phyloP scores from a whole-genome alignment of 2,797 vertebrate genomes.

The Botia almorhae region DNA sequence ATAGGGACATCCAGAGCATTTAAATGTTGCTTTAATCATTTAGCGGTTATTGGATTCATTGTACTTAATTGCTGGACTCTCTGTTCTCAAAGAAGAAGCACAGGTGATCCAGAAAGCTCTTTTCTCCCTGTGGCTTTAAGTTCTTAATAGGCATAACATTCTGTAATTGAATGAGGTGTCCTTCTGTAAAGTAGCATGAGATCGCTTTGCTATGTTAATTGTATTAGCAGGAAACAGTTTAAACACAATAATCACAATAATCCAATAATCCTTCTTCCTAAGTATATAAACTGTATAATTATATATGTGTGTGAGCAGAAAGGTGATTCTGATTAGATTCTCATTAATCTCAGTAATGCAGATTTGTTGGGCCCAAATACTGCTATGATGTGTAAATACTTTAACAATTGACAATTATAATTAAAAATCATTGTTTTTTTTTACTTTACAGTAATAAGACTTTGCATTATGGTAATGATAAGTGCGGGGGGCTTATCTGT shows the following conservation, averaged over 20 bases:
- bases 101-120: not conserved
- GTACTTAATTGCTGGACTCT: slow-evolving; percentile 17
- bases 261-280: not conserved
- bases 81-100: slow-evolving; percentile 20
- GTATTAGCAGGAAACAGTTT: slow-evolving; percentile 3
- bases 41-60: slow-evolving; percentile 15
- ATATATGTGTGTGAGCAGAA: slow-evolving; percentile 6
- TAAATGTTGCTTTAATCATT: slow-evolving; percentile 14
- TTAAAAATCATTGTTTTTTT: too few species aligned
- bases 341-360: too few species aligned
- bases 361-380: too few species aligned
- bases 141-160: slow-evolving; percentile 30
- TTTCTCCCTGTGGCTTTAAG: slow-evolving; percentile 28
- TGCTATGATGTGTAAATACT: too few species aligned
- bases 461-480: too few species aligned
- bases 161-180: slow-evolving; percentile 24
- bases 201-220: slow-evolving; percentile 17
- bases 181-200: slow-evolving; percentile 16
- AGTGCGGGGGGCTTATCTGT: too few species aligned
- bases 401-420: too few species aligned
- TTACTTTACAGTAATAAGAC: too few species aligned
- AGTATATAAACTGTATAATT: slow-evolving; percentile 28
- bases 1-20: not conserved
- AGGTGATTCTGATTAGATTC: not conserved
- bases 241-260: not conserved